Evolutionary conservation across 2,113 vertebrate species (phyloP).

Genomic region (Parus major): DNA sequence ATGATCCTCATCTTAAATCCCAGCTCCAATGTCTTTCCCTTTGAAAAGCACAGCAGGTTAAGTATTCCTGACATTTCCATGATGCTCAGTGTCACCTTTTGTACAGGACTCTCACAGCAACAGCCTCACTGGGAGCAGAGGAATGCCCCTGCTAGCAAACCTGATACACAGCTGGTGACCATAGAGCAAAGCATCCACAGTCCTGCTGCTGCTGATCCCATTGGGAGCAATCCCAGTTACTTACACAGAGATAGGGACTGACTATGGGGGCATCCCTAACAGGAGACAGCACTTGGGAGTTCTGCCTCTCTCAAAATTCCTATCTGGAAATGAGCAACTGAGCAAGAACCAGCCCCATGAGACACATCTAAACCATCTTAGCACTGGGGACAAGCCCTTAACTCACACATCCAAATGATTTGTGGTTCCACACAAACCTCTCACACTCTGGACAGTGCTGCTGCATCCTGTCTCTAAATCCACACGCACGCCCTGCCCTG

Average conservation of each 20-base stretch:
- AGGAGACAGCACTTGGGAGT: neutral
- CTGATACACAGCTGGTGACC: neutral
- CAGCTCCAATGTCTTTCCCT: neutral
- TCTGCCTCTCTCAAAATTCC: constrained; percentile 6
- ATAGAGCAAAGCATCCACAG: neutral
- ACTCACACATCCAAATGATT: neutral
- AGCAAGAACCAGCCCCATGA: neutral
- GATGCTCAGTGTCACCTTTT: neutral
- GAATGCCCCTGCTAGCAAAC: neutral
- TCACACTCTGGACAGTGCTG: neutral
- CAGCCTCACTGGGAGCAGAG: neutral
- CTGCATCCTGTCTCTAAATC: neutral
- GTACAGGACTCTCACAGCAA: neutral
- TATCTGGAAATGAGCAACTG: constrained; percentile 22
- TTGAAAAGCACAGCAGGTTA: neutral
- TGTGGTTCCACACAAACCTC: neutral
- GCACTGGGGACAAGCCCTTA: neutral
- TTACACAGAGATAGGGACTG: rapidly evolving
- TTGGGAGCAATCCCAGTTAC: neutral
- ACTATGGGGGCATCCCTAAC: neutral
- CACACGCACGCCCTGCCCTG: neutral
- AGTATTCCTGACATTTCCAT: neutral
- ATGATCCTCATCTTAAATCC: neutral
- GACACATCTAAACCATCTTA: neutral
- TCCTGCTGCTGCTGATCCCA: neutral